Percentiles rank a stretch among this genome's conserved stretches.
Evolutionary conservation across 2,888 invertebrate species (phyloP).

Genomic region (Melanargia galathea): DNA sequence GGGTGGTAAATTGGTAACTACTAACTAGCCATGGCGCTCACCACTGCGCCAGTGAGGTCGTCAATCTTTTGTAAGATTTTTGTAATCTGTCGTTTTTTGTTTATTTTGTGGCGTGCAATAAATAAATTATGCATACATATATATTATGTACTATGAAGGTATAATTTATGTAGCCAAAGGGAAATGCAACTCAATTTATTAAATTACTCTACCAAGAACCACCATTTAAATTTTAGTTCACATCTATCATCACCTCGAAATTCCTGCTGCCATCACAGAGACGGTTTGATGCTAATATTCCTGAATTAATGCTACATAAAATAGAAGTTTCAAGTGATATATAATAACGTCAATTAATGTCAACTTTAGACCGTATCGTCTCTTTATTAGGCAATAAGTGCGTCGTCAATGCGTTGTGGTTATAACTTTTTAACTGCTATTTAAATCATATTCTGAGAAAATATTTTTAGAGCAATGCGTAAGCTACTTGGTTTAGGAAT

Average conservation of each 20-base stretch:
- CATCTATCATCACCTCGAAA: not conserved
- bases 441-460: constrained; percentile 70
- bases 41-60: no score
- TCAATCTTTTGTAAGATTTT: no score
- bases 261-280: not conserved
- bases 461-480: constrained; percentile 37
- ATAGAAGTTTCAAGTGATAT: constrained; percentile 37
- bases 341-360: constrained; percentile 51
- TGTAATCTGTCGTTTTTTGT: not conserved
- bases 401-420: constrained; percentile 57
- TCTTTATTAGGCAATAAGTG: constrained; percentile 67
- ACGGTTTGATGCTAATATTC: not conserved
- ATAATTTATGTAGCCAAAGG: no score
- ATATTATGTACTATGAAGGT: no score
- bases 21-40: no score
- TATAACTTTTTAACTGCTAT: constrained; percentile 65
- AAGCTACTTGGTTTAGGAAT: constrained; percentile 10
- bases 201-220: no score
- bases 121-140: no score
- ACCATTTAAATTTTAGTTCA: no score
- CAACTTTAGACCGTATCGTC: constrained; percentile 52
- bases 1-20: no score
- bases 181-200: no score
- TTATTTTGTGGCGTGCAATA: not conserved
- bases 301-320: not conserved